These are phyloP conservation scores for Adelphocoris suturalis DNA, from an alignment of 2,888 invertebrate species.

Conservation along the genomic window DNA sequence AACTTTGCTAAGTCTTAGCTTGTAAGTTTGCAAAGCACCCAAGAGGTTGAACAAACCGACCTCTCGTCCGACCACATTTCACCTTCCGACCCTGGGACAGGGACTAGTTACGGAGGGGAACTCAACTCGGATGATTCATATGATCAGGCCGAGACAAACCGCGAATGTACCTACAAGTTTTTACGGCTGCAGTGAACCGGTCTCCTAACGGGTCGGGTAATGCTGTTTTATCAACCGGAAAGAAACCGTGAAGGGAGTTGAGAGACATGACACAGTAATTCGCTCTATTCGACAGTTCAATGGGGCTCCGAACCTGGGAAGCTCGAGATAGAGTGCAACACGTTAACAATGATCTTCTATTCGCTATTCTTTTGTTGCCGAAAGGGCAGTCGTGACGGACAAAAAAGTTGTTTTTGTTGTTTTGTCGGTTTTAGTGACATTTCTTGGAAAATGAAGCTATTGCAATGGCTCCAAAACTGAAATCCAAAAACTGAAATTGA, in stretches of 20 bases:
- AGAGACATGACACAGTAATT: background rate
- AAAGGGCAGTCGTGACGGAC: too few species aligned
- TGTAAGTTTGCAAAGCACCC: background rate
- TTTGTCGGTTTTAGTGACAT: too few species aligned
- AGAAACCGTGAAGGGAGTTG: background rate
- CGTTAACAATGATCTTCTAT: too few species aligned
- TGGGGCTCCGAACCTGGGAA: too few species aligned
- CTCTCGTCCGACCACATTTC: background rate
- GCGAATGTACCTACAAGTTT: background rate
- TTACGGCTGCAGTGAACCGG: background rate
- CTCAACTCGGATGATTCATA: background rate
- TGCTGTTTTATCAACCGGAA: conserved; percentile 22
- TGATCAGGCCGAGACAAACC: background rate
- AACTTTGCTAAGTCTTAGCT: too few species aligned
- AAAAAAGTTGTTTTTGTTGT: too few species aligned
- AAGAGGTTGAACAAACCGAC: background rate
- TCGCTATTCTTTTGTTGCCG: too few species aligned
- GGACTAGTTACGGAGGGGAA: too few species aligned
- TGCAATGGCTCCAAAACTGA: too few species aligned
- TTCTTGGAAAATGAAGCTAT: too few species aligned
- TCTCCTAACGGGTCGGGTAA: conserved; percentile 5
- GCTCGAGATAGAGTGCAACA: too few species aligned
- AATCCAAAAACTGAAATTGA: too few species aligned
- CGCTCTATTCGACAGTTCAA: background rate
- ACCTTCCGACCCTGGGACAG: background rate